phyloP scores from a whole-genome alignment of 2,113 vertebrate genomes.

The Phrynosoma platyrhinos region DNA sequence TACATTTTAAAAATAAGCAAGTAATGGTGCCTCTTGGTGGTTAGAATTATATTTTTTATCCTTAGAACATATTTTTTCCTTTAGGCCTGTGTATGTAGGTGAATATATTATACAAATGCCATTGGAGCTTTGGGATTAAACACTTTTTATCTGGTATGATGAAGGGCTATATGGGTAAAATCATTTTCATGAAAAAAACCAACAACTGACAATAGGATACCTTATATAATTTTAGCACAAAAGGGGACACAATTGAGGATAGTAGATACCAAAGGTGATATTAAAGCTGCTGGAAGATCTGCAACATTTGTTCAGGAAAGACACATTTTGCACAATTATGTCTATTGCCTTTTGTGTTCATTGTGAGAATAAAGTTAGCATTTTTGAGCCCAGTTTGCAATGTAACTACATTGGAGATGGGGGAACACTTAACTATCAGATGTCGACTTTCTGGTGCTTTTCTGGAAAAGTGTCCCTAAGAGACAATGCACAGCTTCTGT shows the following conservation, averaged over 20 bases:
- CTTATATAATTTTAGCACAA: neutral
- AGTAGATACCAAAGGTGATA: neutral
- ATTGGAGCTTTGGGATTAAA: constrained; percentile 25
- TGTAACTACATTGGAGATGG: neutral
- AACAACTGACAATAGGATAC: neutral
- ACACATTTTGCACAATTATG: neutral
- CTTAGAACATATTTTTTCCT: neutral
- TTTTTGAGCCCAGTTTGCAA: neutral
- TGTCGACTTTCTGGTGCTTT: neutral
- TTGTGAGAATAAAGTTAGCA: neutral
- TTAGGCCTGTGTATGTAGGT: constrained; percentile 33
- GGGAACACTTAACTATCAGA: neutral
- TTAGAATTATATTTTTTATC: neutral
- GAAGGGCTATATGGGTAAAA: neutral
- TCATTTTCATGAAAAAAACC: neutral
- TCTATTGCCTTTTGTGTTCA: neutral
- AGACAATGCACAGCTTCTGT: neutral
- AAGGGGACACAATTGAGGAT: neutral
- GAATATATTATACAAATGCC: constrained; percentile 29
- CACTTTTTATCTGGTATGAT: neutral
- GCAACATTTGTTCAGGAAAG: neutral
- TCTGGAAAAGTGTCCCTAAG: neutral
- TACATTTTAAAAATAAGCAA: neutral
- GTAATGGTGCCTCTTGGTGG: accelerated
- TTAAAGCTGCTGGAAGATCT: neutral